Base-by-base conservation (phyloP, 2,888 invertebrate species). In the Phytoseiulus persimilis region DNA sequence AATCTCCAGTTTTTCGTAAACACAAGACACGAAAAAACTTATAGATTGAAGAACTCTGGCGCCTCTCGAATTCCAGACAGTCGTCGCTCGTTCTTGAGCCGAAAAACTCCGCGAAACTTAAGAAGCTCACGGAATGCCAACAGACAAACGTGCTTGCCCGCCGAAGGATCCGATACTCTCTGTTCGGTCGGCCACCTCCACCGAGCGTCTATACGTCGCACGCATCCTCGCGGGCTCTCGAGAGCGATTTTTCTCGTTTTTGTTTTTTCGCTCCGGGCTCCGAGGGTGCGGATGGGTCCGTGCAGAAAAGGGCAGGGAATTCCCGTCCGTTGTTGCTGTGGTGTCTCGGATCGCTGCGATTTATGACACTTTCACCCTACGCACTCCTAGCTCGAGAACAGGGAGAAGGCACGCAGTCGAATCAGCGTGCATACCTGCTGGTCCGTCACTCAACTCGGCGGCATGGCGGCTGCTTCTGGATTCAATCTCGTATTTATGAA, bases 11-110 rank as follows among this genome's bases (percentile, higher is more conserved):
- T 65, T 65, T 23, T 14, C 23, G 65, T 65, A 65, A 65, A 65
- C 65, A 65, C 14, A 65, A 65, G 18, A 65, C 9, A 65, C 65
- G 65, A 65, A 65, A 65, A 65, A 65, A 65, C 28, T 65, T 65
- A 65, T 28, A 65, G 14, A 65, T 65, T 65, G 65, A 65, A 65
- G 65, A 65, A 65, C 65, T 65, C 65, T 65, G 65, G 65, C 65
- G 65, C 65, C 65, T 65, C 65, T 65, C 65, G 65, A 65, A 65
- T 65, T 65, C 65, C 65, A 65, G 65, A 65, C 65, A 65, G 65
- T 65, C 18, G 18, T 65, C 65, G 14, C 65, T 65, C 65, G 65
- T 65, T 65, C 65, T 6, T 65, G 65, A 65, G 65, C 18, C 65
- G 65, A 65, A 65, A 65, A 65, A 65, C 65, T 65, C 65, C 65